Conservation (phyloP, 2,888 invertebrate species). For the Morinoia aosen region DNA sequence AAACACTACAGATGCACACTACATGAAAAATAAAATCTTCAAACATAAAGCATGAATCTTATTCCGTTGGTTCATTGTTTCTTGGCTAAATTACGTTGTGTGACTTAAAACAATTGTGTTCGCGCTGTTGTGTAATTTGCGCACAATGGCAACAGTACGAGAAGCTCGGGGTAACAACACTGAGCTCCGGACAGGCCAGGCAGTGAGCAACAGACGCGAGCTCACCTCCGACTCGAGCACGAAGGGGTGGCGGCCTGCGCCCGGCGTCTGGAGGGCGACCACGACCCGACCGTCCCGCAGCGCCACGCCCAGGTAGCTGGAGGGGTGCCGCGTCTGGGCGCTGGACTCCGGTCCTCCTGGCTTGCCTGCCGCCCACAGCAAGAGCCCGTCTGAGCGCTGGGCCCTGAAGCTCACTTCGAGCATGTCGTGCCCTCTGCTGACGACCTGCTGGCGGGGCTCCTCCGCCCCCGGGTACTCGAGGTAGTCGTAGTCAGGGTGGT, state of each 20-base stretch:
- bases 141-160: too few relatives aligned
- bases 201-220: not conserved
- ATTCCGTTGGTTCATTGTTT: too few relatives aligned
- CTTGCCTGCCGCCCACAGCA: conserved; percentile 56
- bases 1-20: too few relatives aligned
- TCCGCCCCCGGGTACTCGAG: conserved; percentile 57
- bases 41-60: too few relatives aligned
- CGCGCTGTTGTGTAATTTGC: too few relatives aligned
- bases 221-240: not conserved
- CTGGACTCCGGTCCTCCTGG: not conserved
- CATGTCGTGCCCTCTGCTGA: conserved; percentile 5
- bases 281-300: conserved; percentile 59
- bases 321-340: not conserved
- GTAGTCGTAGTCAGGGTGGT: conserved; percentile 65
- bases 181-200: too few relatives aligned
- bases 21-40: too few relatives aligned
- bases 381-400: conserved; percentile 53
- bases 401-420: conserved; percentile 63
- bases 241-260: not conserved
- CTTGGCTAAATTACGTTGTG: too few relatives aligned
- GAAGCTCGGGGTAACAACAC: too few relatives aligned
- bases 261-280: conserved; percentile 58
- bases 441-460: conserved; percentile 44
- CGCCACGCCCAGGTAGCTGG: conserved; percentile 61
- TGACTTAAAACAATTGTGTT: too few relatives aligned